phyloP scores from a whole-genome alignment of 1,140 invertebrate genomes.

The Drosophila persimilis region DNA sequence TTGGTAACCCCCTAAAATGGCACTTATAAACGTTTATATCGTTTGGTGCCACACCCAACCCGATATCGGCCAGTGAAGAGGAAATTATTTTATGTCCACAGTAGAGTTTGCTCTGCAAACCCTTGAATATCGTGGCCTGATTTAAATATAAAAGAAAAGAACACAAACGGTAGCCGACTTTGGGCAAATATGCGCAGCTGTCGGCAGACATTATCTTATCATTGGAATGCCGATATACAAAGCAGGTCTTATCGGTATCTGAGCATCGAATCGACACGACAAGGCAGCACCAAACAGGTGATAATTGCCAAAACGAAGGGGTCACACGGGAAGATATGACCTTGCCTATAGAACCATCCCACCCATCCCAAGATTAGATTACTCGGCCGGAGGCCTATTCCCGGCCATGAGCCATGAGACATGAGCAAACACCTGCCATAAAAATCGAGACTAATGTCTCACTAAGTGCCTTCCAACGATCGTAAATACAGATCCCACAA shows the following conservation, averaged over 20 bases:
- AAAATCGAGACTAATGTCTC: background rate
- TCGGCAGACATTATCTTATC: constrained; percentile 60
- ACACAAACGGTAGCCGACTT: constrained; percentile 44
- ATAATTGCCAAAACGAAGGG: constrained; percentile 44
- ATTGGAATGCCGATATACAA: constrained; percentile 62
- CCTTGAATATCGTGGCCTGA: constrained; percentile 9
- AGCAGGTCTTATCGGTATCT: constrained; percentile 55
- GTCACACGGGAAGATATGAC: constrained; percentile 13
- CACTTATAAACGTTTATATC: constrained; percentile 14
- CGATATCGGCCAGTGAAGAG: constrained; percentile 1
- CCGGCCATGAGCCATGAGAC: background rate
- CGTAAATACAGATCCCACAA: constrained; percentile 26
- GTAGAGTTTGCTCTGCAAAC: constrained; percentile 5
- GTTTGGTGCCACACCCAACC: constrained; percentile 19
- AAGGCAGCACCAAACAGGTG: constrained; percentile 50
- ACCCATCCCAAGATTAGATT: constrained; percentile 32
- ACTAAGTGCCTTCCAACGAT: constrained; percentile 12
- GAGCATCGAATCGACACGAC: constrained; percentile 41
- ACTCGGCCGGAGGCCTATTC: constrained; percentile 14
- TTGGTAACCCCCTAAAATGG: constrained; percentile 18
- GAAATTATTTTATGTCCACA: constrained; percentile 12
- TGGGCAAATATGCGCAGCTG: constrained; percentile 32
- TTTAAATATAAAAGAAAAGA: constrained; percentile 45
- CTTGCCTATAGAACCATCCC: constrained; percentile 27
- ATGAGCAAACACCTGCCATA: constrained; percentile 4